Percentiles rank a stretch among this genome's conserved stretches.
These are phyloP conservation scores for Dipodomys spectabilis DNA, from an alignment of 2,113 vertebrate genomes.

Conservation along the genomic window DNA sequence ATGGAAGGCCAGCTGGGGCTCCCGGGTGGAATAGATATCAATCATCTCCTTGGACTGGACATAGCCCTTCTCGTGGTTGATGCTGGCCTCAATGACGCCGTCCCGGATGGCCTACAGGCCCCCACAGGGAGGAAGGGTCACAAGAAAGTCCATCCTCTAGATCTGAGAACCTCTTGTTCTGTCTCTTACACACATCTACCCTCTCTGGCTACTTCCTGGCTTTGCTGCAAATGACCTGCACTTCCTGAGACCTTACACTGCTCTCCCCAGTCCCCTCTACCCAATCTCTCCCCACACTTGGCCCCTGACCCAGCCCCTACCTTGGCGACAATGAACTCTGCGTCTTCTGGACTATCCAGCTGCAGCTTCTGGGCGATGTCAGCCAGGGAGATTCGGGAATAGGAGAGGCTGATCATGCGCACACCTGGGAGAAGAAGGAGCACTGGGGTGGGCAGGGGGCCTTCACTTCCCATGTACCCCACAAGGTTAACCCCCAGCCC, in stretches of 20 bases:
- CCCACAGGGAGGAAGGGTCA: constrained; percentile 42
- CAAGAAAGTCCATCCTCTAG: background rate
- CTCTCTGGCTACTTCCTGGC: background rate
- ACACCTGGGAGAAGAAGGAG: constrained; percentile 88
- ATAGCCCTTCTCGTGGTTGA: constrained; percentile 98
- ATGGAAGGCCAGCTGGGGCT: constrained; percentile 98
- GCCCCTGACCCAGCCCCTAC: constrained; percentile 79
- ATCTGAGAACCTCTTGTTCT: background rate
- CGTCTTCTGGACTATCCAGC: constrained; percentile 97
- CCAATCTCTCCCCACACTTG: background rate
- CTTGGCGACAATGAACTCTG: constrained; percentile 99
- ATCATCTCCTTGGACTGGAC: constrained; percentile 98
- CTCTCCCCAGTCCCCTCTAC: background rate
- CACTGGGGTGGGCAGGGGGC: rapidly evolving
- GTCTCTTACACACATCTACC: background rate
- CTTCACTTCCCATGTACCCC: background rate
- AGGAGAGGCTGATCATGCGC: constrained; percentile 99
- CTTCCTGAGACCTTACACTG: background rate
- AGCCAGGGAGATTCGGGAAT: constrained; percentile 96
- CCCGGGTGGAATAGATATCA: constrained; percentile 97
- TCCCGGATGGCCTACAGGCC: constrained; percentile 94
- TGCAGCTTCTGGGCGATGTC: constrained; percentile 98
- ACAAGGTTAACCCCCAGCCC: background rate
- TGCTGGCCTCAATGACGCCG: constrained; percentile 98
- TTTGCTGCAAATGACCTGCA: background rate